Base-by-base conservation (phyloP, 2,113 vertebrate species). In the Balaenoptera acutorostrata region DNA sequence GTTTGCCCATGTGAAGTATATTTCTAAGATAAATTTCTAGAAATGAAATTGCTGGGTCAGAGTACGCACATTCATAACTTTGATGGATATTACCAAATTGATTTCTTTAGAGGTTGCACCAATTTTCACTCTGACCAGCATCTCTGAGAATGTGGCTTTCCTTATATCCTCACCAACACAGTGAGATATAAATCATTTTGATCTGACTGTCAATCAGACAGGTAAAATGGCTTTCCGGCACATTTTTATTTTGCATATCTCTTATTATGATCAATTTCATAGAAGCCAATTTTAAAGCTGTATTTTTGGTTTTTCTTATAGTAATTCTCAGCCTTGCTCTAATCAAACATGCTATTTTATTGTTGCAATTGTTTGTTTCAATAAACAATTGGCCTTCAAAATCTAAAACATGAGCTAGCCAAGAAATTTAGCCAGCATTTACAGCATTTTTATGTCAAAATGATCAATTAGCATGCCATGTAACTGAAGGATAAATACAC, bases 21-120 rank as follows among this genome's bases (percentile, higher is more conserved):
- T 90, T 83, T 96, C 59, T 89, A 59, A 82, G 46, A 75, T 9
- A 83, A 29, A 96, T 87, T 87, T 96, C 61, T 83, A 86, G 52
- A 92, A 55, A n/a, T 78, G 3, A 72, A 78, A 61, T 49, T 90
- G 15, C 29, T 49, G 25, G 17, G 27, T 80, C 44, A 92, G 57
- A 74, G 1, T 66, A 25, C 39, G 5, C 4, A 83, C 27, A 77
- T 80, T 63, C 74, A 13, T 61, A 80, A 69, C 12, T 55, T 69
- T 55, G 11, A 74, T 52, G 9, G 12, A 33, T 55, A 41, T 39
- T 59, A 13, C 18, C 29, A 81, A 75, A 41, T 49, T 63, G 31
- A 57, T 66, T 94, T 96, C 68, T 78, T 77, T 44, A 41, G 20
- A 64, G 7, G 14, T 23, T 84, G 21, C 1, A 64, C 21, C 71